phyloP scores from a whole-genome alignment of 2,797 vertebrate species.

The Thaleichthys pacificus region DNA sequence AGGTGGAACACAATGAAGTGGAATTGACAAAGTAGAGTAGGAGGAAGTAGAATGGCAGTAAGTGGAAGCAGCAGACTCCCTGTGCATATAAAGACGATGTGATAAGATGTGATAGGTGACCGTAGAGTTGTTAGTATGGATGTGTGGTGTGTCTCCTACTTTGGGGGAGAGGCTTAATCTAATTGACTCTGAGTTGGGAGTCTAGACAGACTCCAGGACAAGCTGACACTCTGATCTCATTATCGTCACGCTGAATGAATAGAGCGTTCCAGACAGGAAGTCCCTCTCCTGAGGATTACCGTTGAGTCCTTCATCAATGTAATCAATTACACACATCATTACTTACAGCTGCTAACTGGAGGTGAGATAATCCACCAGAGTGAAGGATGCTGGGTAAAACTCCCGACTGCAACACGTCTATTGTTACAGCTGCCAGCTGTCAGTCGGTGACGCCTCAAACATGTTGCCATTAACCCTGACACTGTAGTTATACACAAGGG shows the following conservation, averaged over 20 bases:
- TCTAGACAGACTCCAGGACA: slow-evolving; percentile 37
- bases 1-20: too few relatives aligned
- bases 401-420: not conserved
- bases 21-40: too few relatives aligned
- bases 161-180: slow-evolving; percentile 25
- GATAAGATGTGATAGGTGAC: not conserved
- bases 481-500: too few relatives aligned
- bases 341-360: slow-evolving; percentile 58
- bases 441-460: not conserved
- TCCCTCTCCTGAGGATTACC: slow-evolving; percentile 46
- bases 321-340: slow-evolving; percentile 71
- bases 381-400: not conserved
- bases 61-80: not conserved
- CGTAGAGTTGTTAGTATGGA: slow-evolving; percentile 12
- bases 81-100: not conserved
- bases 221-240: slow-evolving; percentile 27
- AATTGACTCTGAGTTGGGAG: slow-evolving; percentile 40
- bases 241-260: slow-evolving; percentile 42
- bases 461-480: slow-evolving; percentile 20
- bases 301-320: slow-evolving; percentile 50
- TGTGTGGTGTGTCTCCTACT: slow-evolving; percentile 4
- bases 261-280: slow-evolving; percentile 39
- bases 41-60: too few relatives aligned
- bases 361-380: slow-evolving; percentile 58
- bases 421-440: not conserved